These are phyloP conservation scores for Andrena minutula DNA, from an alignment of 2,888 invertebrate species.

Conservation along the genomic window DNA sequence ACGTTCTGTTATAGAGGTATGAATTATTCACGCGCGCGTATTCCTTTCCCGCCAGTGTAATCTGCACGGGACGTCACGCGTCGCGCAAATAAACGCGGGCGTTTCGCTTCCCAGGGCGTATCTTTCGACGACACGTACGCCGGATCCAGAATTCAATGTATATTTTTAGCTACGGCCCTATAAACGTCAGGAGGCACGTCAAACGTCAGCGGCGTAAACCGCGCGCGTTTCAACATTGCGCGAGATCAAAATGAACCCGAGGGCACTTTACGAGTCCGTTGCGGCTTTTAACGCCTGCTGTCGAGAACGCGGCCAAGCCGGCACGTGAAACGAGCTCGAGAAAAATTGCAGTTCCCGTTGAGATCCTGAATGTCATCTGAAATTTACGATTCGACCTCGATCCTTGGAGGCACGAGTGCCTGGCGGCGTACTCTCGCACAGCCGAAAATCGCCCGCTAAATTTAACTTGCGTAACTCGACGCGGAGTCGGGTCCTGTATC, in stretches of 20 bases:
- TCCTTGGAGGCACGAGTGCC: not conserved
- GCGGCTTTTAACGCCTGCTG: slow-evolving; percentile 4
- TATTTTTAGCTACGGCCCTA: not conserved
- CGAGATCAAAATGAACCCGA: not conserved
- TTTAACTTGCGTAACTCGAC: not conserved
- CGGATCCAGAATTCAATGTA: not conserved
- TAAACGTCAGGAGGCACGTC: not conserved
- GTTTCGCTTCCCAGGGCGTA: not conserved
- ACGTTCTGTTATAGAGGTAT: slow-evolving; percentile 15
- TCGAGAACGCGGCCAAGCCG: slow-evolving; percentile 32
- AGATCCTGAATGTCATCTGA: not conserved
- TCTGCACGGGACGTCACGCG: slow-evolving; percentile 17
- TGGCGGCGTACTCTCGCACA: not conserved
- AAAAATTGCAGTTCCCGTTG: slow-evolving; percentile 19
- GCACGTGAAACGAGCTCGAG: slow-evolving; percentile 23
- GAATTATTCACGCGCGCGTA: slow-evolving; percentile 44
- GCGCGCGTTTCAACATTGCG: not conserved
- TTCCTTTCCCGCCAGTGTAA: slow-evolving; percentile 18
- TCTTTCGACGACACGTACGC: not conserved
- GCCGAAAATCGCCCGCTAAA: slow-evolving; percentile 29
- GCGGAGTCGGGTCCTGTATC: too few species aligned
- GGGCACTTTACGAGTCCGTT: slow-evolving; percentile 10
- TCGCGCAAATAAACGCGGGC: slow-evolving; percentile 42
- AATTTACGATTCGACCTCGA: not conserved
- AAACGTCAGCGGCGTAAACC: not conserved